These are phyloP conservation scores for Sycophila sp. DNA, from an alignment of 1,140 invertebrate species.

Conservation along the genomic window DNA sequence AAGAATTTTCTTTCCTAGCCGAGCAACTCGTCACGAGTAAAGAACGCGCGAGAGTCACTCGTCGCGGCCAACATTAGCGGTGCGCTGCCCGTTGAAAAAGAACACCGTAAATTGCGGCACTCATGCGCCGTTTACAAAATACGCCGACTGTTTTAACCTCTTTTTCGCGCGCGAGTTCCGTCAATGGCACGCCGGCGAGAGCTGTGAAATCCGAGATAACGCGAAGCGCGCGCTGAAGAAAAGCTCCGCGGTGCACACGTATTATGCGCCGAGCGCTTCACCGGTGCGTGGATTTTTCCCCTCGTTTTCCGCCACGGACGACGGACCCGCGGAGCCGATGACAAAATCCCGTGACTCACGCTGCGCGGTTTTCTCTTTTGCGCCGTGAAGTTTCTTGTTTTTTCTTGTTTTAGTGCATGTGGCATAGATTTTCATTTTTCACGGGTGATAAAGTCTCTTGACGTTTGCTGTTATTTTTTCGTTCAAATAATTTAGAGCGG, in stretches of 20 bases:
- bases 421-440: no score
- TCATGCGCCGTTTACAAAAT: conserved; percentile 7
- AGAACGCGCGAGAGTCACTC: neutral
- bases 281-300: neutral
- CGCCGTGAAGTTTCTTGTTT: neutral
- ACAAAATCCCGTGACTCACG: conserved; percentile 21
- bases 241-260: neutral
- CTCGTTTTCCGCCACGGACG: neutral
- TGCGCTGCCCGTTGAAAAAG: no score
- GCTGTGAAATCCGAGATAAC: conserved; percentile 13
- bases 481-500: neutral
- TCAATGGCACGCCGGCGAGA: neutral
- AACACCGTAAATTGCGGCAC: neutral
- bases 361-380: neutral
- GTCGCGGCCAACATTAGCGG: neutral
- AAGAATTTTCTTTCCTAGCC: no score
- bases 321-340: neutral
- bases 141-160: conserved; percentile 3
- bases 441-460: neutral
- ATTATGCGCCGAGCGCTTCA: neutral
- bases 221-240: neutral
- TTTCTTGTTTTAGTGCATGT: neutral
- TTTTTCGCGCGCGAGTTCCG: neutral
- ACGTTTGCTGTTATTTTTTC: neutral
- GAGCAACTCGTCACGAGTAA: neutral